A percentile compares a stretch with the other conserved stretches of the same genome.
phyloP scores from a whole-genome alignment of 2,797 vertebrate genomes.

The Phaenicophaeus curvirostris region DNA sequence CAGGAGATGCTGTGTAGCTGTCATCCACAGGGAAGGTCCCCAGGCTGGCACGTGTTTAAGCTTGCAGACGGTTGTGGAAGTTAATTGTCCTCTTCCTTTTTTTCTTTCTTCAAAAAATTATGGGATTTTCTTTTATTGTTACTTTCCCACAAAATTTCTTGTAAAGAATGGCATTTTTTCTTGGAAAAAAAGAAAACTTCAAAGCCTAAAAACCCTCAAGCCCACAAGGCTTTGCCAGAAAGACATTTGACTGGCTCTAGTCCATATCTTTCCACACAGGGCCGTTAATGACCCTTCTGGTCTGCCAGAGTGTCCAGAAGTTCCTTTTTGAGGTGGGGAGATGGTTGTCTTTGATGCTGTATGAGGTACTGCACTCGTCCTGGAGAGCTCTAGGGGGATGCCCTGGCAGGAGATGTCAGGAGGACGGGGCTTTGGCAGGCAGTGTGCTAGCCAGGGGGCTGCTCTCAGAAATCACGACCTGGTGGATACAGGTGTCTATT shows the following conservation, averaged over 20 bases:
- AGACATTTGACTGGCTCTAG: neutral
- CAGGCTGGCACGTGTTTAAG: too few species aligned
- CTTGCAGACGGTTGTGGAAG: neutral
- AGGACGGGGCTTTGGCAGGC: neutral
- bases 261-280: neutral
- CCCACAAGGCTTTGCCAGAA: neutral
- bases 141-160: neutral
- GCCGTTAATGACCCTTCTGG: neutral
- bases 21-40: neutral
- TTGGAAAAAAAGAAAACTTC: neutral
- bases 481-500: neutral
- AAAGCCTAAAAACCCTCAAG: neutral
- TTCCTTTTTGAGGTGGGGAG: neutral
- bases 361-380: neutral
- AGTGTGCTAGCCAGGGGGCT: neutral
- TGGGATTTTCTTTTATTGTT: neutral
- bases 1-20: neutral
- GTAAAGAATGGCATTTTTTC: neutral
- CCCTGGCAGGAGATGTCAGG: neutral
- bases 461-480: neutral
- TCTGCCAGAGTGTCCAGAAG: neutral
- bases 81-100: neutral
- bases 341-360: neutral
- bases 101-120: neutral
- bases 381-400: neutral